Conservation (phyloP, 2,888 invertebrate genomes). For the Timema cristinae region DNA sequence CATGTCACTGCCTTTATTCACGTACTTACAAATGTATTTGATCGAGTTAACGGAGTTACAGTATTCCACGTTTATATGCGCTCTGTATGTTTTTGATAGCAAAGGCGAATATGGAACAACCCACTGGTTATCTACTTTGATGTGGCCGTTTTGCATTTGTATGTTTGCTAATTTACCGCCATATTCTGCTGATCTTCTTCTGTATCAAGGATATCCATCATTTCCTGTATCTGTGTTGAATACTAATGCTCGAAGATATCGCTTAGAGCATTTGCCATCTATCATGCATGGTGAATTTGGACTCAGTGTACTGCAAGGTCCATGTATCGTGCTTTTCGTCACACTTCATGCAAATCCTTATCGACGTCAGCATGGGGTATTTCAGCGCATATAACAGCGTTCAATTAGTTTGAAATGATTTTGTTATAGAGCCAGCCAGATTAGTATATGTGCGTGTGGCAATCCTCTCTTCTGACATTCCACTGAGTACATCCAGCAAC, state of each 20-base stretch:
- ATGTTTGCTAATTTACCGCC: constrained; percentile 2
- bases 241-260: constrained; percentile 17
- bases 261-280: constrained; percentile 22
- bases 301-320: constrained; percentile 34
- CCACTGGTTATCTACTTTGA: no score
- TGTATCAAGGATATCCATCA: constrained; percentile 15
- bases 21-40: no score
- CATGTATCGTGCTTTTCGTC: constrained; percentile 34
- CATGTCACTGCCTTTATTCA: no score
- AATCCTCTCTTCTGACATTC: constrained; percentile 39
- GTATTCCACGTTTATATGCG: no score
- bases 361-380: constrained; percentile 33
- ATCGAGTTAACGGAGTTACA: no score
- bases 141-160: constrained; percentile 11
- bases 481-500: constrained; percentile 25
- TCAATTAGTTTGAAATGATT: constrained; percentile 30
- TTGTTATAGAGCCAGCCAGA: constrained; percentile 24
- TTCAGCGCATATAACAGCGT: constrained; percentile 36
- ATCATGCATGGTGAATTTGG: constrained; percentile 25
- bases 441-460: constrained; percentile 33
- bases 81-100: no score
- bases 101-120: no score
- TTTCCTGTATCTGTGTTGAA: constrained; percentile 14
- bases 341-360: constrained; percentile 32
- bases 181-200: constrained; percentile 19